A percentile compares a stretch with the other conserved stretches of the same genome.
Evolutionary conservation across 2,797 vertebrate genomes (phyloP).

Genomic region (Darevskia mixta): DNA sequence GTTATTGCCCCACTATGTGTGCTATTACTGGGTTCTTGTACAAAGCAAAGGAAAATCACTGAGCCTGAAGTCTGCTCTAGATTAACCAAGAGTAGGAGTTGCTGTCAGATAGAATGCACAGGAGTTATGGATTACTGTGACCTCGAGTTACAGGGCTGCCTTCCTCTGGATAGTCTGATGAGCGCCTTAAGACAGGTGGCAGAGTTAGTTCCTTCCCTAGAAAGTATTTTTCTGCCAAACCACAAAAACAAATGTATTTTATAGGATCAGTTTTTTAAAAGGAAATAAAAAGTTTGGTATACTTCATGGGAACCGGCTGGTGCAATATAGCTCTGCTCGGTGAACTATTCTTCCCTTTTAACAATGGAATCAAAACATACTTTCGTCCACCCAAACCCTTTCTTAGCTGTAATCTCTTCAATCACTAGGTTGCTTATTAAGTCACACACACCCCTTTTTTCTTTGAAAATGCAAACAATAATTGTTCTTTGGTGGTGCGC

Average conservation of each 20-base stretch:
- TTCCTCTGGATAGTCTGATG: background rate
- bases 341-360: background rate
- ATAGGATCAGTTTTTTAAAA: background rate
- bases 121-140: background rate
- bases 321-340: background rate
- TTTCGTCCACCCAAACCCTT: background rate
- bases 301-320: background rate
- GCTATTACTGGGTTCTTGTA: no score
- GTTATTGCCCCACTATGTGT: no score
- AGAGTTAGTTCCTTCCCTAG: background rate
- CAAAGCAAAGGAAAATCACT: no score
- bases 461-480: background rate
- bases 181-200: background rate
- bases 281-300: background rate
- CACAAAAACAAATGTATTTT: background rate
- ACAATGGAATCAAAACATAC: background rate
- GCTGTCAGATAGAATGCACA: background rate
- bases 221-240: background rate
- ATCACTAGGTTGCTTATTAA: background rate
- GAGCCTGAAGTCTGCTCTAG: no score
- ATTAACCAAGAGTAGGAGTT: background rate
- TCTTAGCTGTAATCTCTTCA: background rate
- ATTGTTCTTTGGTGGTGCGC: background rate
- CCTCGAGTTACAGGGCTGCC: background rate
- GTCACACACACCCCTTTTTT: background rate